Conservation (phyloP, 2,113 vertebrate species). For the Hippocampus guttulatus region DNA sequence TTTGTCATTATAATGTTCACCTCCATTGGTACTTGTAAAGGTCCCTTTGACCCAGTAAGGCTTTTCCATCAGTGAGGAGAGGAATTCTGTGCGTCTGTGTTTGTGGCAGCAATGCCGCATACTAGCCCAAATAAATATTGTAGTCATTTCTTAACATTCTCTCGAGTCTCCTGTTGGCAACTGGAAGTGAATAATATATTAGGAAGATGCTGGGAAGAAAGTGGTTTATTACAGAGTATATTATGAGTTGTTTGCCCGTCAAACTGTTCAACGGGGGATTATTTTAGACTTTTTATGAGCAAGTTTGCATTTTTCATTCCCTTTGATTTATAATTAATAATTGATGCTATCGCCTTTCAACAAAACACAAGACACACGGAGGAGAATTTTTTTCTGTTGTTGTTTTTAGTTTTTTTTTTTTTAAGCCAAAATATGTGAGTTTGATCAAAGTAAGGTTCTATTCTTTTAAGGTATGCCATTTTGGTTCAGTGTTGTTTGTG, state of each 20-base stretch:
- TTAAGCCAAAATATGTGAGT: slow-evolving; percentile 20
- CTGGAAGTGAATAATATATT: slow-evolving; percentile 73
- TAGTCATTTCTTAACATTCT: slow-evolving; percentile 70
- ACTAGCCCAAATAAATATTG: slow-evolving; percentile 69
- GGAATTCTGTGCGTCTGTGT: background rate
- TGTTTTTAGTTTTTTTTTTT: slow-evolving; percentile 9
- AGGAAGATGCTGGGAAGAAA: slow-evolving; percentile 62
- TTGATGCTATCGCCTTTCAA: slow-evolving; percentile 28
- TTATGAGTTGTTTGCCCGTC: slow-evolving; percentile 59
- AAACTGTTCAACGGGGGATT: slow-evolving; percentile 46
- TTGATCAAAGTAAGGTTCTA: slow-evolving; percentile 31
- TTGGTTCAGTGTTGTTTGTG: slow-evolving; percentile 31
- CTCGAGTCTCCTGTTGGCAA: slow-evolving; percentile 68
- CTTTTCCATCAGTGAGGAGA: no score
- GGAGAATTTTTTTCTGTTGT: background rate
- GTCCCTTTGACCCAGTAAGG: no score
- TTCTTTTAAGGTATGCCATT: slow-evolving; percentile 22
- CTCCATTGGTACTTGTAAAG: no score
- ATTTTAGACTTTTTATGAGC: slow-evolving; percentile 46
- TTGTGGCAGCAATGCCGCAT: background rate
- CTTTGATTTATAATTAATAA: slow-evolving; percentile 62
- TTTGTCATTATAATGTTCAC: no score
- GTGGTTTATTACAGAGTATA: slow-evolving; percentile 65
- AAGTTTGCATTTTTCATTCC: slow-evolving; percentile 24
- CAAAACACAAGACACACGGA: slow-evolving; percentile 14